Base-by-base conservation (phyloP, 1,140 invertebrate genomes). In the Drosophila kepulauana region DNA sequence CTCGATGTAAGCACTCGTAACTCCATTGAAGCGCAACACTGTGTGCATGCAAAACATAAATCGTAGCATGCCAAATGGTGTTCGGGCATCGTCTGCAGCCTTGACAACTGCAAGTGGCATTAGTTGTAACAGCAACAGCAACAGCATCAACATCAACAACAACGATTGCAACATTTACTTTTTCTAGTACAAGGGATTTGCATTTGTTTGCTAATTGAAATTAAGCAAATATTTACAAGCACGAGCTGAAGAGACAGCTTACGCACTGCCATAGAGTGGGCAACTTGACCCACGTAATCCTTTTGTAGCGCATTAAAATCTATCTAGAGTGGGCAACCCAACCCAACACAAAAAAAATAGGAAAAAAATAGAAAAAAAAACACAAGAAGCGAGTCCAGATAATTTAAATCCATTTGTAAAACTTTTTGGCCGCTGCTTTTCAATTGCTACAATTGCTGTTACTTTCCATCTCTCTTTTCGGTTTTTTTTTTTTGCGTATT, bases 401-500 rank as follows among this genome's bases (percentile, higher is more conserved):
- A 84, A 86, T 86, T 91, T 86, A 91, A 91, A 91, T 91, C 86
- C 85, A 91, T 91, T 91, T 91, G 86, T 84, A 78, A 48, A 89
- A 88, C 81, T 88, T 85, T 85, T 75, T 25, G 20, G 70, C 51
- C 68, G 58, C 63, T 73, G 76, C 81, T 76, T 75, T 73, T 74
- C 79, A 81, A 82, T 82, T 82, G 77, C 81, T 67, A 84, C 74
- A 68, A 56, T 58, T 59, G 7, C n/a, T 10, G n/a, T 72, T 66
- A 8, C 51, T 8, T 13, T 30, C 20, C 11, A 13, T 35, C 13
- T 54, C 30, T 15, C 20, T 35, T 5, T 10, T 38, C 35, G 0
- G 6, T 3, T 38, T n/a, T 28, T 33, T 8, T n/a, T 56, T 49
- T 65, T 49, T 58, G 25, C 11, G 16, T 15, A 16, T 57, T 71